Base-by-base conservation (phyloP, 2,888 invertebrate species). In the Rambutsinella grinnellia region DNA sequence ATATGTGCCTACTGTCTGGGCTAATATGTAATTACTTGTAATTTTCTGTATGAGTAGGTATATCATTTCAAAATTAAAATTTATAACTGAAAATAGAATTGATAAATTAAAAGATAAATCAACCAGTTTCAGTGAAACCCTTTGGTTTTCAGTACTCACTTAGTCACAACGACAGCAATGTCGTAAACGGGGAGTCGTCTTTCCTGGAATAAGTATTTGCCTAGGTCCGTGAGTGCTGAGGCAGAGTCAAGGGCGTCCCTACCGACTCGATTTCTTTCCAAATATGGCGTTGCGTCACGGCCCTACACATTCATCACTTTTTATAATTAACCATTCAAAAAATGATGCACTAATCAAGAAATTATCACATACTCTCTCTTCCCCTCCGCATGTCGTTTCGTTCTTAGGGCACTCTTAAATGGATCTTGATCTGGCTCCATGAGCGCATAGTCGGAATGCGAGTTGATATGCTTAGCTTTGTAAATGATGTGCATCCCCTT, bases 131-230 rank as follows among this genome's bases (percentile, higher is more conserved):
- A n/a, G n/a, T n/a, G n/a, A n/a, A n/a, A n/a, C n/a, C n/a, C n/a
- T n/a, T n/a, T n/a, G n/a, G n/a, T n/a, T 36, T 36, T 36, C 13
- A 8, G 36, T 86, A 90, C 95, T 93, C 90, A 96, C 95, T 96
- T 97, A 86, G 96, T 97, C 85, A 96, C 95, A 83, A 96, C 96
- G 80, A 97, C 96, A 74, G 96, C 96, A 84, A 97, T 95, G 86
- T 97, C 96, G 88, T 96, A 97, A 84, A 96, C 96, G 63, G 96
- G 96, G 86, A 97, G 90, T 86, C 96, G 90, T 87, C 96, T 90
- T 89, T 96, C 96, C 87, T 95, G 92, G 90, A 96, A 97, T 86
- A 96, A 90, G 90, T 96, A 97, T 91, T 96, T 96, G 88, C 96
- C 96, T 95, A 97, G 95, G 88, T 96, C 96, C 80, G 96, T 96